Conservation (phyloP, 2,113 vertebrate species). For the Ranitomeya variabilis region DNA sequence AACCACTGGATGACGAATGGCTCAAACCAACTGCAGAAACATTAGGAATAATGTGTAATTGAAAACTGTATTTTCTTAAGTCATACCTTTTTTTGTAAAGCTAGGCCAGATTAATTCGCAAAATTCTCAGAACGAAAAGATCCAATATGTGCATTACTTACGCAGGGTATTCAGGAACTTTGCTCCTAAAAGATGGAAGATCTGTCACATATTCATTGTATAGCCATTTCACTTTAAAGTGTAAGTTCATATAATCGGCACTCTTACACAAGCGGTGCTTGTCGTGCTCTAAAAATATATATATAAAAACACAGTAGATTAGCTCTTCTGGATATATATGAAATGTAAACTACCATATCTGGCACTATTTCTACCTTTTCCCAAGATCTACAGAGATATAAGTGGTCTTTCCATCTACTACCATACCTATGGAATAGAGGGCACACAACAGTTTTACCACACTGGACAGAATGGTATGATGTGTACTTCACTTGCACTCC, state of each 20-base stretch:
- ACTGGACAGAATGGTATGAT: too few species aligned
- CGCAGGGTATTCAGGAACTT: conserved; percentile 95
- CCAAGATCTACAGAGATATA: too few species aligned
- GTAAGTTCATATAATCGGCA: conserved; percentile 98
- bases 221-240: conserved; percentile 99
- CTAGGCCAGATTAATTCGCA: background rate
- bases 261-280: conserved; percentile 97
- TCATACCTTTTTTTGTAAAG: background rate
- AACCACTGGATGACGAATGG: conserved; percentile 98
- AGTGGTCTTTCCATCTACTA: too few species aligned
- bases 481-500: too few species aligned
- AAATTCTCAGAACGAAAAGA: background rate
- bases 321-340: background rate
- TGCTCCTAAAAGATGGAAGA: conserved; percentile 91
- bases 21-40: conserved; percentile 90
- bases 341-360: background rate
- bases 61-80: background rate
- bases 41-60: background rate
- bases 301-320: background rate
- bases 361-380: too few species aligned
- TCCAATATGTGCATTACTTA: conserved; percentile 72
- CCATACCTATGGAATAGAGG: too few species aligned
- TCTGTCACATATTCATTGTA: conserved; percentile 98
- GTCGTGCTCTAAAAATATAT: conserved; percentile 81
- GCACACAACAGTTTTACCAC: too few species aligned